These are phyloP conservation scores for Sepiola atlantica DNA, from an alignment of 2,888 invertebrate species.

Conservation along the genomic window DNA sequence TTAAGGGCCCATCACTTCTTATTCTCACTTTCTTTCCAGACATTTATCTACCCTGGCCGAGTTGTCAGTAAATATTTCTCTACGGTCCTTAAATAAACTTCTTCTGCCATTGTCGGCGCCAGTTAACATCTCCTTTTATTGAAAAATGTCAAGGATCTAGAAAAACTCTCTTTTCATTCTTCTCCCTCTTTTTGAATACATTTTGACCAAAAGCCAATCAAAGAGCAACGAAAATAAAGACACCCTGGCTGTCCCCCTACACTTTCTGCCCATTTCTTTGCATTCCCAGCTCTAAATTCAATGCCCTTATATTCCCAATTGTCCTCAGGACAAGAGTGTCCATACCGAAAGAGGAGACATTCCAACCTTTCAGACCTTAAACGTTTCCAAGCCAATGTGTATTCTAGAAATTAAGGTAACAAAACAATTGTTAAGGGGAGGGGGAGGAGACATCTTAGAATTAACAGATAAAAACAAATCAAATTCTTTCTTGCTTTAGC, in stretches of 20 bases:
- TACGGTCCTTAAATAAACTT: background rate
- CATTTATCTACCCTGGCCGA: background rate
- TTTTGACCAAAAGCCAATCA: constrained; percentile 19
- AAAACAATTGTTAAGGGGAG: background rate
- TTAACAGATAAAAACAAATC: background rate
- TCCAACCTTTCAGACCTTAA: background rate
- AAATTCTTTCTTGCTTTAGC: background rate
- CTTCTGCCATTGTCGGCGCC: background rate
- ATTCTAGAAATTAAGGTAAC: background rate
- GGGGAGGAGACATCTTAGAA: background rate
- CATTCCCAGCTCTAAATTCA: background rate
- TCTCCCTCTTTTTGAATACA: background rate
- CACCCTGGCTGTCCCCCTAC: background rate
- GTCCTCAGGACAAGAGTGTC: background rate
- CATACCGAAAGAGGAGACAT: background rate
- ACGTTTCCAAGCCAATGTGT: background rate
- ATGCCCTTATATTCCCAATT: background rate
- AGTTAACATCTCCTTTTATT: background rate
- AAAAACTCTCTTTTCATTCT: background rate
- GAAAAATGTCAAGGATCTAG: background rate
- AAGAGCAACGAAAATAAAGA: background rate
- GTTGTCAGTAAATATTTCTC: background rate
- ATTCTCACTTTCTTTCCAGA: background rate
- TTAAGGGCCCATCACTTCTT: background rate
- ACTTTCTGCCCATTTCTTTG: background rate